Evolutionary conservation across 2,888 invertebrate genomes (phyloP).

Genomic region (Agonopterix arenella): DNA sequence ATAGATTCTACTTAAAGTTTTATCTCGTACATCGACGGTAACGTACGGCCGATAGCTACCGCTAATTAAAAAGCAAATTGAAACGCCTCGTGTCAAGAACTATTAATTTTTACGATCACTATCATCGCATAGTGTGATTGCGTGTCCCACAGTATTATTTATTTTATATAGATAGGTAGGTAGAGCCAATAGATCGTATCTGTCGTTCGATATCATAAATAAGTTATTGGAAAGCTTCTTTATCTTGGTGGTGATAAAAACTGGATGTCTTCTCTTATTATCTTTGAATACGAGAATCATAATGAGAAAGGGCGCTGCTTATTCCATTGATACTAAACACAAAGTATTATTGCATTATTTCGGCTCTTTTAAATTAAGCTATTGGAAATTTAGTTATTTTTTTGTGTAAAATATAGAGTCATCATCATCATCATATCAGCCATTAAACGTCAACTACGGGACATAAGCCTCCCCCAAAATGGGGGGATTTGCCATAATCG

Average conservation of each 20-base stretch:
- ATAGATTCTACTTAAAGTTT: slow-evolving; percentile 28
- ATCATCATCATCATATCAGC: too few species aligned
- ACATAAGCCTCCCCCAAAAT: too few species aligned
- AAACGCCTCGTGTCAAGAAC: slow-evolving; percentile 51
- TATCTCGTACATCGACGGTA: slow-evolving; percentile 24
- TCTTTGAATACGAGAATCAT: slow-evolving; percentile 8
- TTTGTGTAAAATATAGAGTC: too few species aligned
- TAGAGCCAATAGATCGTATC: slow-evolving; percentile 50
- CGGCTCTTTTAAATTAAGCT: too few species aligned
- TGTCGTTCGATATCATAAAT: slow-evolving; percentile 41
- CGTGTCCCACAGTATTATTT: slow-evolving; percentile 35
- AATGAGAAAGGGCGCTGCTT: slow-evolving; percentile 9
- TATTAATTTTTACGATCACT: slow-evolving; percentile 64
- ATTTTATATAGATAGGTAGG: slow-evolving; percentile 36
- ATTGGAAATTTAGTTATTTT: too few species aligned
- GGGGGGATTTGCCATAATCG: too few species aligned
- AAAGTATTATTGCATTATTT: too few species aligned
- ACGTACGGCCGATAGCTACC: slow-evolving; percentile 21
- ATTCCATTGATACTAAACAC: too few species aligned
- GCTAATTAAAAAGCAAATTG: slow-evolving; percentile 63
- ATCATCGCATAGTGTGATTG: slow-evolving; percentile 38
- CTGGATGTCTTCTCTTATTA: not conserved
- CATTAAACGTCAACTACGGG: too few species aligned
- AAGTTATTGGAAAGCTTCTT: slow-evolving; percentile 43
- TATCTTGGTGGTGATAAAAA: slow-evolving; percentile 23